Evolutionary conservation across 1,140 invertebrate genomes (phyloP).

Genomic region (Diorhabda elongata): DNA sequence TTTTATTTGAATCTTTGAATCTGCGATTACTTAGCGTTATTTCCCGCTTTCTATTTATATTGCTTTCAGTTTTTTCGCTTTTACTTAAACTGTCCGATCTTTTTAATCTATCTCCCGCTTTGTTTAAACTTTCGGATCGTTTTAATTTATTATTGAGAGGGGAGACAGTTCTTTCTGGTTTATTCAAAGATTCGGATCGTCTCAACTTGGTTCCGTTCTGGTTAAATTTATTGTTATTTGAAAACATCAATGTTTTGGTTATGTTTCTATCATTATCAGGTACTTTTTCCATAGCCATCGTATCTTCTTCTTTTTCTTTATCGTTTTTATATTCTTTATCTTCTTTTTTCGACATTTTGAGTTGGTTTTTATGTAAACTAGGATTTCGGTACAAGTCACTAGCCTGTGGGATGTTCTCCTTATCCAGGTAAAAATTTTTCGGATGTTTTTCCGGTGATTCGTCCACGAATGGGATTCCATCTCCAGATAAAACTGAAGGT

Average conservation of each 20-base stretch:
- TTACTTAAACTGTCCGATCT: conserved; percentile 69
- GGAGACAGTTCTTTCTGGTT: conserved; percentile 50
- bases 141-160: conserved; percentile 51
- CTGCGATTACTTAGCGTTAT: conserved; percentile 48
- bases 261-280: conserved; percentile 43
- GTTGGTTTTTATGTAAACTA: conserved; percentile 45
- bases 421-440: conserved; percentile 30
- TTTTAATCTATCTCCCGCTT: conserved; percentile 53
- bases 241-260: conserved; percentile 30
- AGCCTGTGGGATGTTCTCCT: conserved; percentile 39
- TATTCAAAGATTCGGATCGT: conserved; percentile 60
- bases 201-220: conserved; percentile 47
- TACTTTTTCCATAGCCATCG: conserved; percentile 37
- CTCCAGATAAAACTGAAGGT: conserved; percentile 16
- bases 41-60: conserved; percentile 68
- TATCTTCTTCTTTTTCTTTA: conserved; percentile 45
- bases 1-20: conserved; percentile 56
- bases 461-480: conserved; percentile 53
- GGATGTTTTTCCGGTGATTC: conserved; percentile 50
- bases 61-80: conserved; percentile 77
- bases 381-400: conserved; percentile 45
- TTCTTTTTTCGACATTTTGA: conserved; percentile 28
- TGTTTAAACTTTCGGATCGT: conserved; percentile 56
- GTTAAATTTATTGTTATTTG: conserved; percentile 27
- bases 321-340: conserved; percentile 40